A percentile compares a stretch with the other conserved stretches of the same genome.
These are phyloP conservation scores for Pterocles gutturalis DNA, from an alignment of 2,113 vertebrate genomes.

Conservation along the genomic window DNA sequence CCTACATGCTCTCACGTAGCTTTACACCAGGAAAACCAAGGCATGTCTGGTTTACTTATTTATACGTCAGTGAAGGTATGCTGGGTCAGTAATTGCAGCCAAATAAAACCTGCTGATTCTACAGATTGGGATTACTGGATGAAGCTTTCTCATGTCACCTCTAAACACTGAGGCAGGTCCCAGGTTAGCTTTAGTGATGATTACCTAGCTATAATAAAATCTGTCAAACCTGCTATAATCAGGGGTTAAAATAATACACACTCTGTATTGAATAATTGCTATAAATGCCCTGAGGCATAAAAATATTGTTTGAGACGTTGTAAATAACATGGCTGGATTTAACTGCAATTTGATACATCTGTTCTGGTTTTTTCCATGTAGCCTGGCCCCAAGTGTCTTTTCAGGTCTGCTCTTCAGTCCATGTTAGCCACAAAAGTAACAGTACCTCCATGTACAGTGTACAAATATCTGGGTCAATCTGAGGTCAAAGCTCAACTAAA, in stretches of 20 bases:
- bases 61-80: neutral
- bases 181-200: slow-evolving; percentile 20
- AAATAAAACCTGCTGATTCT: slow-evolving; percentile 8
- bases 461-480: slow-evolving; percentile 23
- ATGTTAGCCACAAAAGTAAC: neutral
- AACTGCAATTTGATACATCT: slow-evolving; percentile 16
- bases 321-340: slow-evolving; percentile 30
- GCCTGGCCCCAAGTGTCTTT: neutral
- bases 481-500: slow-evolving; percentile 28
- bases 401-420: neutral
- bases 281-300: slow-evolving; percentile 27
- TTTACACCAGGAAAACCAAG: neutral
- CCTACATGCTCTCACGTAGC: neutral
- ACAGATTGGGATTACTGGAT: neutral
- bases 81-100: neutral
- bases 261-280: slow-evolving; percentile 33
- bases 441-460: neutral
- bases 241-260: slow-evolving; percentile 16
- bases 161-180: slow-evolving; percentile 4
- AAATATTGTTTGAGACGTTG: slow-evolving; percentile 27
- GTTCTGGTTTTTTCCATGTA: neutral
- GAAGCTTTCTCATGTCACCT: neutral
- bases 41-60: neutral
- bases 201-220: neutral
- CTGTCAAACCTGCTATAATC: neutral